Base-by-base conservation (phyloP, 2,888 invertebrate species). In the Empis livida region DNA sequence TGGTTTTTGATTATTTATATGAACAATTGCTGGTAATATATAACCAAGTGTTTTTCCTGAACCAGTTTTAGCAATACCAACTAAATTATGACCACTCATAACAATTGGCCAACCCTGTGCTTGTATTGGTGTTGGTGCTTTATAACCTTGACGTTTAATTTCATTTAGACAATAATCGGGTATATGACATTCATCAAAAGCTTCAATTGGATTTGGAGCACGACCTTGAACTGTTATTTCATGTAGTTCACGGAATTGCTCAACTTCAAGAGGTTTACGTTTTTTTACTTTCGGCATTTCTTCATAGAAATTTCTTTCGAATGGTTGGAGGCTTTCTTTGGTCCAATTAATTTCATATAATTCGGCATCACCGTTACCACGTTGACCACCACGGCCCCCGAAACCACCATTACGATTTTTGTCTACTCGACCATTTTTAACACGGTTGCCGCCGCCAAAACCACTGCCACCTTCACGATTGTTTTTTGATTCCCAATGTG, bases 21-120 rank as follows among this genome's bases (percentile, higher is more conserved):
- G 92, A 31, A 92, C 84, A 64, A 91, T 84, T 8, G 88, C 87
- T 53, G 91, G 92, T 45, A 86, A 65, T 49, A 84, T 84, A 64
- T 85, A 90, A 57, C 82, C 84, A 41, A 86, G 71, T 8, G 86
- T 86, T 61, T 86, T 86, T 50, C 86, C 86, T 13, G 84, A 84
- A 9, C 86, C 86, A 35, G 86, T 86, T 67, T 88, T 86, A 5
- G 90, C 90, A 60, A 90, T 88, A 17, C 89, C 90, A 50, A 90
- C 89, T 61, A 89, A 76, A 61, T 90, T 88, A 49, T 80, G 72
- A 2, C 90, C 90, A 57, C 84, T 82, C 73, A 90, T 78, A 6
- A 87, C 83, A 58, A 91, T 84, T 4, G 91, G 90, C 90, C 89
- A 90, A 10, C 88, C 87, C 61, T 88, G 85, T 1, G 86, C 80